These are phyloP conservation scores for Globicephala melas DNA, from an alignment of 2,113 vertebrate genomes.

Conservation along the genomic window DNA sequence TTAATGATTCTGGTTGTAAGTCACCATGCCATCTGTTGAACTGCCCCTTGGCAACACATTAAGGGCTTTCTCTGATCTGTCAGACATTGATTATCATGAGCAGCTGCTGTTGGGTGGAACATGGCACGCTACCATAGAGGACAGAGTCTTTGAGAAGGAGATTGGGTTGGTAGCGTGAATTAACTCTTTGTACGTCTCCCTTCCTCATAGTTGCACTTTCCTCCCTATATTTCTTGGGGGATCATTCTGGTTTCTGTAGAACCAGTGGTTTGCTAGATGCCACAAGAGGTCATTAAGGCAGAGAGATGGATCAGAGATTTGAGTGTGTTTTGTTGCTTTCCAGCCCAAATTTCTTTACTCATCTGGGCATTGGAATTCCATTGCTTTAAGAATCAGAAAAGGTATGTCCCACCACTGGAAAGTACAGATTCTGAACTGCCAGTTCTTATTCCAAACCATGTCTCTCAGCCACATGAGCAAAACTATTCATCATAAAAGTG, in stretches of 20 bases:
- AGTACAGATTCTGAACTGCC: not conserved
- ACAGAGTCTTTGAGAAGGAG: slow-evolving; percentile 76
- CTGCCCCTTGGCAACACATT: slow-evolving; percentile 77
- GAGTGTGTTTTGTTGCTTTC: not conserved
- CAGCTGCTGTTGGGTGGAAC: slow-evolving; percentile 77
- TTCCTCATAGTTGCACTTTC: not conserved
- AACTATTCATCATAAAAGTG: not conserved
- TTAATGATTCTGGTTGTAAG: slow-evolving; percentile 81
- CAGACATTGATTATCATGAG: slow-evolving; percentile 66
- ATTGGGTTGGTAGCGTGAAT: slow-evolving; percentile 24
- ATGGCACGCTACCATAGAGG: slow-evolving; percentile 64
- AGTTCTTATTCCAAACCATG: not conserved
- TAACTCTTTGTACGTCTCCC: slow-evolving; percentile 40
- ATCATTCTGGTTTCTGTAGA: not conserved
- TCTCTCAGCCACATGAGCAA: not conserved
- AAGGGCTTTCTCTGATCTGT: slow-evolving; percentile 73
- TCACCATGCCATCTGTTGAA: slow-evolving; percentile 80
- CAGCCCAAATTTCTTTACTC: not conserved
- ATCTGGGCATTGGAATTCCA: not conserved
- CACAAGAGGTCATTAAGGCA: not conserved
- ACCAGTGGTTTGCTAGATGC: not conserved
- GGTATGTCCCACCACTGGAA: not conserved
- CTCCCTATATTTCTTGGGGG: not conserved
- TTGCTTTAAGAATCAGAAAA: not conserved
- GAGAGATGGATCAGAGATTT: not conserved